Conservation (phyloP, 2,888 invertebrate genomes). For the Tanytarsus gracilentus region DNA sequence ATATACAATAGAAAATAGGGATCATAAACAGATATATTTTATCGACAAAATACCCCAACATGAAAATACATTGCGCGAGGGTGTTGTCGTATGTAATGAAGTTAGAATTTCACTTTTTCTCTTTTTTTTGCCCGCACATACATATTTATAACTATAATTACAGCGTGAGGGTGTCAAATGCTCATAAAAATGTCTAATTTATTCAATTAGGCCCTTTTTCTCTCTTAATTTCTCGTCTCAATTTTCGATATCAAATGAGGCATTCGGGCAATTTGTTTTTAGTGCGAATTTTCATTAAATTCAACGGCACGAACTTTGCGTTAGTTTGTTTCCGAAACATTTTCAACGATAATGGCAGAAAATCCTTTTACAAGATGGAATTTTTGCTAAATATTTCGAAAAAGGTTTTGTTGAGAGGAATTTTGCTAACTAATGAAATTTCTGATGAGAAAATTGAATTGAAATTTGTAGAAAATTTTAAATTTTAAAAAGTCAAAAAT, state of each 20-base stretch:
- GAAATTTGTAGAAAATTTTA: no score
- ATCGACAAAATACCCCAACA: not conserved
- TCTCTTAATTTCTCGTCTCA: not conserved
- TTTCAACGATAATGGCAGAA: no score
- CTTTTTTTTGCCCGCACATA: not conserved
- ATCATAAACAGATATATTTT: slow-evolving; percentile 10
- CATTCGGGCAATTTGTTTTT: not conserved
- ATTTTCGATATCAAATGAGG: not conserved
- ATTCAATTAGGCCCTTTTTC: slow-evolving; percentile 4
- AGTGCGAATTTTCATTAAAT: not conserved
- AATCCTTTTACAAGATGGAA: no score
- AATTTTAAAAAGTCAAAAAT: no score
- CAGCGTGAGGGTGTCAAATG: not conserved
- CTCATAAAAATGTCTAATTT: slow-evolving; percentile 11
- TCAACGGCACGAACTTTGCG: not conserved
- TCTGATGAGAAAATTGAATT: no score
- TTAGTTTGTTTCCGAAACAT: no score
- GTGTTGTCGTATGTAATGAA: no score
- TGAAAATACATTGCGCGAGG: no score
- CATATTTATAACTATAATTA: slow-evolving; percentile 3
- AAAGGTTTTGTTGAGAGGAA: no score
- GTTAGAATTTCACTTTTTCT: not conserved
- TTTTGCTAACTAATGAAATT: no score
- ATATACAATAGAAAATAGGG: not conserved
- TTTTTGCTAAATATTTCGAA: no score